These are phyloP conservation scores for Tokudaia tokunoshimensis DNA, from an alignment of 2,797 vertebrate genomes.

Conservation along the genomic window DNA sequence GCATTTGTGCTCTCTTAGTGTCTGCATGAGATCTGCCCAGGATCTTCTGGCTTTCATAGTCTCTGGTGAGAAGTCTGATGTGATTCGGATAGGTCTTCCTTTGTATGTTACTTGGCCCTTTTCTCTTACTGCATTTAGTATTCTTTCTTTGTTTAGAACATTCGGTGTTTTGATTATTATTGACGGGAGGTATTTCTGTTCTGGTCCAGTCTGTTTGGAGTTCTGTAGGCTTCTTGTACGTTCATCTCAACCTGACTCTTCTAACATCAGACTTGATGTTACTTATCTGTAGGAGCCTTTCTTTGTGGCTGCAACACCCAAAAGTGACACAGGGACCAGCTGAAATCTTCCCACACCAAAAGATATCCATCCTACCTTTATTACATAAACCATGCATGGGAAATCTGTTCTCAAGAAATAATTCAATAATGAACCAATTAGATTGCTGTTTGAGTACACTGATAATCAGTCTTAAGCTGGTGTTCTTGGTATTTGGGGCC, in stretches of 20 bases:
- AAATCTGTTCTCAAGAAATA: conserved; percentile 40
- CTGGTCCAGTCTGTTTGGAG: too few relatives aligned
- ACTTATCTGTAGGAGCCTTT: background rate
- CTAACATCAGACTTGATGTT: background rate
- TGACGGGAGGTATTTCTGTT: too few relatives aligned
- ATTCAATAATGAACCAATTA: conserved; percentile 12
- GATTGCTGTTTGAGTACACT: conserved; percentile 10
- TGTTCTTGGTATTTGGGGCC: conserved; percentile 19
- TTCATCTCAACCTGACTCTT: background rate
- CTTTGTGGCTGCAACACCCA: background rate
- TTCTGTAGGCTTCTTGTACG: too few relatives aligned
- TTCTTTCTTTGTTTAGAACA: too few relatives aligned
- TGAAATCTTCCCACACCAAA: background rate
- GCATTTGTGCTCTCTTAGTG: too few relatives aligned
- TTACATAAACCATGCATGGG: background rate
- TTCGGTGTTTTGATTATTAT: too few relatives aligned
- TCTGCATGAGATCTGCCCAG: too few relatives aligned
- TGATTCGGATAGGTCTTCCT: too few relatives aligned
- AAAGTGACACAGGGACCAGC: conserved; percentile 5
- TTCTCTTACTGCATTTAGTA: too few relatives aligned
- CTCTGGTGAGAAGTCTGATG: too few relatives aligned
- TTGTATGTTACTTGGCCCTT: too few relatives aligned
- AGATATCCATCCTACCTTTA: background rate
- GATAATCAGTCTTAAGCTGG: background rate
- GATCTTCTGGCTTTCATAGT: too few relatives aligned